Base-by-base conservation (phyloP, 2,888 invertebrate species). In the Noctua fimbriata region DNA sequence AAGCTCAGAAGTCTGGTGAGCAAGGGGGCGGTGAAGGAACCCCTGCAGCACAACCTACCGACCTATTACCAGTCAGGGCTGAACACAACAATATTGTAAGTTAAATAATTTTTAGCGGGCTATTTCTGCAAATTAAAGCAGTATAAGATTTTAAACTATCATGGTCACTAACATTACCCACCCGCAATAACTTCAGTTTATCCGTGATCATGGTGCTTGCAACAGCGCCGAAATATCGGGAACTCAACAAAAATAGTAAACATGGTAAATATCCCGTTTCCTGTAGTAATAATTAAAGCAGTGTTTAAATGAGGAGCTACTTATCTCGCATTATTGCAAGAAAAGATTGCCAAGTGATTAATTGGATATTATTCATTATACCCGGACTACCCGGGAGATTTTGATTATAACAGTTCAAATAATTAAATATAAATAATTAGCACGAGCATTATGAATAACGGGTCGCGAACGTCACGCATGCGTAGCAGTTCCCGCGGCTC, bases 21-120 rank as follows among this genome's bases (percentile, higher is more conserved):
- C 52, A 85, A 21, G 87, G 84, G 10, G 86, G 80, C 44, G 86
- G 84, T 9, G 87, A 87, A 70, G 86, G 83, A 77, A 28, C 63
- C 69, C 12, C 66, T 32, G 60, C 76, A 60, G 71, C 66, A 69
- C 81, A 81, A 69, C 79, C 76, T 79, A 82, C 44, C 76, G 69
- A 69, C 24, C 73, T 78, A 58, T 12, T 32, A n/a, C 78, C 79
- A 58, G 49, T 76, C 32, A 78, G 47, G 44, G 49, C 55, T 28
- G 82, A 88, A 78, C 80, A 77, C 63, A 73, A 52, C 16, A 85
- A 78, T 80, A 52, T 76, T 63, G 86, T 88, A 47, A 86, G 84
- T 65, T 14, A 6, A 36, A 18, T 21, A 47, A 0, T 28, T 52
- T 32, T 47, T 36, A 5, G 58, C 28, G 18, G 49, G 18, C 41